Conservation (phyloP, 2,113 vertebrate genomes). For the Arizona elegans region DNA sequence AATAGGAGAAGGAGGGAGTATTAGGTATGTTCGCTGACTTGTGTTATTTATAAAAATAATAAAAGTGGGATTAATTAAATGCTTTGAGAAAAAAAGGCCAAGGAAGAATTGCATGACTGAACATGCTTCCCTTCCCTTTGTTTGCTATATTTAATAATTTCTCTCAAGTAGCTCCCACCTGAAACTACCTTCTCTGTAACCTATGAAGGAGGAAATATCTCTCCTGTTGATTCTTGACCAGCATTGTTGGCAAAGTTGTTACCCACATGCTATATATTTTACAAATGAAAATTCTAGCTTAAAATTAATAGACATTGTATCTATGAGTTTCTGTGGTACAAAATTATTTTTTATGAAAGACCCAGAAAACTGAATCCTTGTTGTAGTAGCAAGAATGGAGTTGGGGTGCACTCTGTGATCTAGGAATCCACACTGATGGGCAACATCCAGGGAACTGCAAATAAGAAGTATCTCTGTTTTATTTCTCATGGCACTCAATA, state of each 20-base stretch:
- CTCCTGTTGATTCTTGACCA: neutral
- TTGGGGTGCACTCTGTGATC: neutral
- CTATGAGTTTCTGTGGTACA: neutral
- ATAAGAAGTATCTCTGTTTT: neutral
- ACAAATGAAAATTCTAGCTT: constrained; percentile 4
- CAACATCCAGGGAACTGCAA: fast-evolving
- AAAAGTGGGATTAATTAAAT: neutral
- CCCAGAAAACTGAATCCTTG: neutral
- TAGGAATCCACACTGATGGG: neutral
- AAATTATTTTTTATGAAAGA: neutral
- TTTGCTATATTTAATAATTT: neutral
- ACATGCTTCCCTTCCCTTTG: neutral
- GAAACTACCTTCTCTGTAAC: neutral
- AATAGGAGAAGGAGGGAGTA: neutral
- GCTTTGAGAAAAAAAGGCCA: neutral
- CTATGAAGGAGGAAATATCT: neutral
- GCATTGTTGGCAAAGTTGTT: neutral
- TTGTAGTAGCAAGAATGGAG: neutral
- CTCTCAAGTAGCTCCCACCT: neutral
- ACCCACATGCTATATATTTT: neutral
- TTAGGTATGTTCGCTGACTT: neutral
- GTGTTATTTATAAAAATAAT: no score
- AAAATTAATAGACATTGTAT: neutral
- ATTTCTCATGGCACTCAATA: neutral
- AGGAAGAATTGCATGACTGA: neutral